These are phyloP conservation scores for Lymantria dispar DNA, from an alignment of 2,888 invertebrate genomes.

Conservation along the genomic window DNA sequence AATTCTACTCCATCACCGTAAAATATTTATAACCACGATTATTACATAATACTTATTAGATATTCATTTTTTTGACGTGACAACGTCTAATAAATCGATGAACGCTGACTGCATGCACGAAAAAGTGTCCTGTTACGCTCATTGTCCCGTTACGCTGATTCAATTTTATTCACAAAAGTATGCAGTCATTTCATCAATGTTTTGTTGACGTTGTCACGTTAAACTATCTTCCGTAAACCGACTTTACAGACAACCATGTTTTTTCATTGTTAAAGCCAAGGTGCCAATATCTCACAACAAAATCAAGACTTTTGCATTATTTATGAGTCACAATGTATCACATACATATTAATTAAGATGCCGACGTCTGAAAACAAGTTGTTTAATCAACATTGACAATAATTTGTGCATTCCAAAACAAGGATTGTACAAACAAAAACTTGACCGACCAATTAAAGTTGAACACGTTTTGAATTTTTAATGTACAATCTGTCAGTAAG, in stretches of 20 bases:
- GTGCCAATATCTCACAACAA: constrained; percentile 10
- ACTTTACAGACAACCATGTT: too few species aligned
- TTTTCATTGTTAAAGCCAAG: background rate
- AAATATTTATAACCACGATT: too few species aligned
- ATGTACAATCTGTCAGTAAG: background rate
- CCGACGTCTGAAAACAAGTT: constrained; percentile 11
- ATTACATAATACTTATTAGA: background rate
- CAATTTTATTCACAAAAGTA: too few species aligned
- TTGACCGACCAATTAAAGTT: constrained; percentile 18
- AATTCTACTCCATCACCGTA: too few species aligned
- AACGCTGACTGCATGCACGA: too few species aligned
- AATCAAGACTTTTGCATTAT: constrained; percentile 14
- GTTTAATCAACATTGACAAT: constrained; percentile 11
- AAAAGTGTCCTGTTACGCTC: too few species aligned
- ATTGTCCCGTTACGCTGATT: too few species aligned
- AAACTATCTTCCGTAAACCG: too few species aligned
- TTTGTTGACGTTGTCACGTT: too few species aligned
- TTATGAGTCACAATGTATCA: constrained; percentile 6
- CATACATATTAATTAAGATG: constrained; percentile 21
- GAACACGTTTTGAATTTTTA: background rate
- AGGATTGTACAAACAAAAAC: constrained; percentile 16
- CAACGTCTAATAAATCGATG: too few species aligned
- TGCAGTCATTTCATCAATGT: too few species aligned
- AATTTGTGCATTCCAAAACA: constrained; percentile 23
- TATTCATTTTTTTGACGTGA: background rate